phyloP scores from a whole-genome alignment of 2,797 vertebrate genomes.

The Channa striata region DNA sequence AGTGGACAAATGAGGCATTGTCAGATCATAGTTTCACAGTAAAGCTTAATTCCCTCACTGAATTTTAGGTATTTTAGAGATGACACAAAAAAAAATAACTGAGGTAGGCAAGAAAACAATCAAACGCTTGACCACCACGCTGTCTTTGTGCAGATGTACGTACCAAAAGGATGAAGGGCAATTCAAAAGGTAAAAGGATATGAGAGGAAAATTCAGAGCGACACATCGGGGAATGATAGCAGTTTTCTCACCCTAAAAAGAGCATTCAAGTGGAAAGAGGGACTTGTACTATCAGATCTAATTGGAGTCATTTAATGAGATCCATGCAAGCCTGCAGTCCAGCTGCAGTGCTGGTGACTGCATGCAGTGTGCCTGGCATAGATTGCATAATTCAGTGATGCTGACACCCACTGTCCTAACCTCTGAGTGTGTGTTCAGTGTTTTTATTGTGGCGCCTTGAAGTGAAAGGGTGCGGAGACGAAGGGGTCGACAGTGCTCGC shows the following conservation, averaged over 20 bases:
- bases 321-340: constrained; percentile 70
- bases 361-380: constrained; percentile 61
- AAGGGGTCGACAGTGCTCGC: constrained; percentile 87
- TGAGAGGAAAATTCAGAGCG: constrained; percentile 24
- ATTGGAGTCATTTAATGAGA: constrained; percentile 50
- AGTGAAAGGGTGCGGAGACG: constrained; percentile 92
- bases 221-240: constrained; percentile 36
- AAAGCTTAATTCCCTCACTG: constrained; percentile 44
- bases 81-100: constrained; percentile 51
- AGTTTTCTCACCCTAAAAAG: constrained; percentile 36
- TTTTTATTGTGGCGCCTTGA: constrained; percentile 89
- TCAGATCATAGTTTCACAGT: constrained; percentile 50
- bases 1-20: constrained; percentile 24
- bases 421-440: constrained; percentile 72
- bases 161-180: constrained; percentile 44
- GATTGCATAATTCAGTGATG: constrained; percentile 63
- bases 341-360: constrained; percentile 65
- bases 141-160: constrained; percentile 34
- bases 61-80: constrained; percentile 26
- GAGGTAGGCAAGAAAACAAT: constrained; percentile 83
- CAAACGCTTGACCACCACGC: constrained; percentile 64
- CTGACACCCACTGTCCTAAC: constrained; percentile 12
- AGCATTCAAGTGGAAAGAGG: constrained; percentile 59
- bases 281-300: constrained; percentile 41
- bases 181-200: constrained; percentile 21